These are phyloP conservation scores for Dolichallabes microphthalmus DNA, from an alignment of 2,113 vertebrate genomes.

Conservation along the genomic window DNA sequence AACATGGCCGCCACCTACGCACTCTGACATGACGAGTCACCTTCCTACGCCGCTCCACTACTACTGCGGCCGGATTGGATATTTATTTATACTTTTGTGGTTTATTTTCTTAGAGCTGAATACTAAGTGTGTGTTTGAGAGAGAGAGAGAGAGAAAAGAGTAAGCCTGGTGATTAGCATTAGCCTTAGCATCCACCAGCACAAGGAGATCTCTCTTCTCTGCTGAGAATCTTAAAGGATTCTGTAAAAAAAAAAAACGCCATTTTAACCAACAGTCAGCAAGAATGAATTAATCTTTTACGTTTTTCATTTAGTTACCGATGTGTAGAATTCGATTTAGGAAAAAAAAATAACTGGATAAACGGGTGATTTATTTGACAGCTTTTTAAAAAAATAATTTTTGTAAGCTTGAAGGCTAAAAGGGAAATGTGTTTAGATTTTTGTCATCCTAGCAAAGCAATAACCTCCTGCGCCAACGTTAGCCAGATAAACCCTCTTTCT, in stretches of 20 bases:
- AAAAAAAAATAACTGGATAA: not conserved
- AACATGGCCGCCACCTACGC: not conserved
- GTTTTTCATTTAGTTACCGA: not conserved
- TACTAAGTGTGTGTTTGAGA: not conserved
- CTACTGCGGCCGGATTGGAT: not conserved
- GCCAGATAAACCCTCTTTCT: not conserved
- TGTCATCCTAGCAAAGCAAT: not conserved
- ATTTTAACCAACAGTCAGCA: not conserved
- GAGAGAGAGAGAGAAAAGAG: slow-evolving; percentile 9
- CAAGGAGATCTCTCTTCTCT: not conserved
- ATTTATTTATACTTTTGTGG: not conserved
- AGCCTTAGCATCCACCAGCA: not conserved
- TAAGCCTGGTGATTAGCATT: slow-evolving; percentile 25
- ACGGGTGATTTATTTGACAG: not conserved
- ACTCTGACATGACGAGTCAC: not conserved
- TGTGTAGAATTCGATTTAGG: not conserved
- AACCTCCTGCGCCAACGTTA: not conserved
- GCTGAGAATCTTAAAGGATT: not conserved
- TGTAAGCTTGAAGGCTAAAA: not conserved
- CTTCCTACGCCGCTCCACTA: not conserved
- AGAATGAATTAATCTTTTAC: not conserved
- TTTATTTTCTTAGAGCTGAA: not conserved
- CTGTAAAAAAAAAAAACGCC: no score
- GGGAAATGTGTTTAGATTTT: not conserved
- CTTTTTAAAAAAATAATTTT: not conserved